Evolutionary conservation across 2,797 vertebrate genomes (phyloP), one percentile per base, ranked within the genome.

Genomic region (Chelon auratus): DNA sequence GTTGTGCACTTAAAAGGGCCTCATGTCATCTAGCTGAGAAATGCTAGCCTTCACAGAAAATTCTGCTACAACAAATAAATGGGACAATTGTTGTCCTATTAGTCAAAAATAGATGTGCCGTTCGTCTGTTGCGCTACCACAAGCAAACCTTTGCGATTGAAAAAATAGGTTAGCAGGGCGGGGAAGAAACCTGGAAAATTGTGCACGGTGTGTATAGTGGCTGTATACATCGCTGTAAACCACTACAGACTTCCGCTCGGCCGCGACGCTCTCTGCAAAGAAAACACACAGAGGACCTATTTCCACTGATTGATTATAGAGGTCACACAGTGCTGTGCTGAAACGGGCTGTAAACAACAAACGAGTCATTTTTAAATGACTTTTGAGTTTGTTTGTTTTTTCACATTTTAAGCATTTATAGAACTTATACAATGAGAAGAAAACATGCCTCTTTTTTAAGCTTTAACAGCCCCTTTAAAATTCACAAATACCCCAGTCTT

Each of bases 141-240:
- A 92, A 88, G 81, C 75, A 75, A 80, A 88, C 75, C 88, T 90
- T 87, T 81, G 85, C 75, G 56, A 78, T 95, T 87, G 93, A 94
- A 95, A 79, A 95, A 96, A 96, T 97, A 96, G 96, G 97, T 97
- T 97, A 96, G 95, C 89, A 88, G 90, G 95, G 93, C 96, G 93
- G 92, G 55, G 80, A 93, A 95, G 96, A 96, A 96, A 97, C 94
- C 94, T 95, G 95, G 82, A 89, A 90, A 87, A 89, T 86, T 66
- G 72, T 83, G 80, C 83, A 84, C 60, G 69, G 85, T 75, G 73
- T 78, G 72, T 80, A 67, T 17, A 67, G 62, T 68, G 66, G 57
- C 66, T 90, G 65, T 48, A 36, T 57, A 69, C 59, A 68, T 61
- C 36, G 60, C 37, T 85, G 63, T 66, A 82, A 93, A 92, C 92